phyloP scores from a whole-genome alignment of 1,140 invertebrate genomes.

The Drosophila grimshawi region DNA sequence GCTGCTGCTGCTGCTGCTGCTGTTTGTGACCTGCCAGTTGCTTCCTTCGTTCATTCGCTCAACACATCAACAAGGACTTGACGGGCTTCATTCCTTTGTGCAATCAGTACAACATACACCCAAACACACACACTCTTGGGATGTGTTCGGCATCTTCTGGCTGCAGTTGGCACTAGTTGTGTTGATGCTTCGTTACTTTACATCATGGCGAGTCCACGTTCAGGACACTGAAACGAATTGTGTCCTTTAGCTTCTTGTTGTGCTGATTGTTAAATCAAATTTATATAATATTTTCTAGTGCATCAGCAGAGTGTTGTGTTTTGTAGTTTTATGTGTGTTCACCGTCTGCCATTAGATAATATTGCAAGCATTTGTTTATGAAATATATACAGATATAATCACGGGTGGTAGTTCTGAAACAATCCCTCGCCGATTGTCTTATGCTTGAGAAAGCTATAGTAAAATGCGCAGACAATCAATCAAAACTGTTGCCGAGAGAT shows the following conservation, averaged over 20 bases:
- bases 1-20: background rate
- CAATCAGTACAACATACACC: conserved; percentile 59
- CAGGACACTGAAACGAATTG: conserved; percentile 28
- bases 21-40: conserved; percentile 40
- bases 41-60: conserved; percentile 65
- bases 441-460: conserved; percentile 20
- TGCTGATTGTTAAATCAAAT: conserved; percentile 46
- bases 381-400: conserved; percentile 43
- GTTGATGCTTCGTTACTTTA: conserved; percentile 56
- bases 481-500: conserved; percentile 19
- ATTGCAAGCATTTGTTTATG: conserved; percentile 5
- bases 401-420: conserved; percentile 6
- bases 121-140: conserved; percentile 7
- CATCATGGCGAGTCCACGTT: conserved; percentile 45
- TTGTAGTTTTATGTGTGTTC: conserved; percentile 15
- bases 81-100: conserved; percentile 69
- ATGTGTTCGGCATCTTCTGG: conserved; percentile 13
- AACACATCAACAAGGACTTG: conserved; percentile 79
- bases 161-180: conserved; percentile 36
- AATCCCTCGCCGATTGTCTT: conserved; percentile 34
- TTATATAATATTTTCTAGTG: conserved; percentile 44
- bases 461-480: conserved; percentile 38
- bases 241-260: conserved; percentile 64
- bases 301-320: background rate
- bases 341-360: conserved; percentile 21